phyloP scores from a whole-genome alignment of 2,888 invertebrate genomes.

The Leptodirus hochenwartii region DNA sequence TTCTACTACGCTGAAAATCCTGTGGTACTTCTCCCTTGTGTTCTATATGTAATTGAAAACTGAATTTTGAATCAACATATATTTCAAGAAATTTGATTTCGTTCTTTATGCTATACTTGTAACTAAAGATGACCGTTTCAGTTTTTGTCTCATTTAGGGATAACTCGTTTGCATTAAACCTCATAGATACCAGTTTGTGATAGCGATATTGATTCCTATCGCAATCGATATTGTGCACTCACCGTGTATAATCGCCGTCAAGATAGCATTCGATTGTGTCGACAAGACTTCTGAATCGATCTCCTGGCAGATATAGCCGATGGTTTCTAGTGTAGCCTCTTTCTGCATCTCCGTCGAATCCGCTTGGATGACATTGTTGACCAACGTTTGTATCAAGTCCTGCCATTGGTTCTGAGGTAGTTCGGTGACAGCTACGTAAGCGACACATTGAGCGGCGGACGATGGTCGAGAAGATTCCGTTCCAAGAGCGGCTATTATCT shows the following conservation, averaged over 20 bases:
- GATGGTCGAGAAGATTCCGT: constrained; percentile 92
- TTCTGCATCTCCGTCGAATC: constrained; percentile 84
- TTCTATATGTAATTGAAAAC: no score
- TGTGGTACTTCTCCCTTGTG: no score
- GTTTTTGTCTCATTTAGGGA: no score
- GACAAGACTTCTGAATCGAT: constrained; percentile 87
- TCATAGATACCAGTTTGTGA: constrained; percentile 1
- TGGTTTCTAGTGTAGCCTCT: constrained; percentile 93
- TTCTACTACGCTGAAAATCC: no score
- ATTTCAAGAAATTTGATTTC: no score
- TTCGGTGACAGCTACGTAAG: constrained; percentile 94
- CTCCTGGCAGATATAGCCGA: constrained; percentile 98
- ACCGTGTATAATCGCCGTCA: constrained; percentile 94
- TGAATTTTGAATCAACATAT: no score
- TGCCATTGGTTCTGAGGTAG: constrained; percentile 85
- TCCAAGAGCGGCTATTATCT: constrained; percentile 87
- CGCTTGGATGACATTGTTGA: constrained; percentile 76
- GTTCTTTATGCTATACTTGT: no score
- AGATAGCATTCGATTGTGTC: constrained; percentile 84
- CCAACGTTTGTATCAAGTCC: constrained; percentile 71
- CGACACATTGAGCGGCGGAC: constrained; percentile 97
- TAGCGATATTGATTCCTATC: neutral
- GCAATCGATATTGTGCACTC: neutral
- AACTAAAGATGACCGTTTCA: no score
- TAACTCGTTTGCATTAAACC: no score